These are phyloP conservation scores for Mythimna pallens DNA, from an alignment of 2,888 invertebrate species.

Conservation along the genomic window DNA sequence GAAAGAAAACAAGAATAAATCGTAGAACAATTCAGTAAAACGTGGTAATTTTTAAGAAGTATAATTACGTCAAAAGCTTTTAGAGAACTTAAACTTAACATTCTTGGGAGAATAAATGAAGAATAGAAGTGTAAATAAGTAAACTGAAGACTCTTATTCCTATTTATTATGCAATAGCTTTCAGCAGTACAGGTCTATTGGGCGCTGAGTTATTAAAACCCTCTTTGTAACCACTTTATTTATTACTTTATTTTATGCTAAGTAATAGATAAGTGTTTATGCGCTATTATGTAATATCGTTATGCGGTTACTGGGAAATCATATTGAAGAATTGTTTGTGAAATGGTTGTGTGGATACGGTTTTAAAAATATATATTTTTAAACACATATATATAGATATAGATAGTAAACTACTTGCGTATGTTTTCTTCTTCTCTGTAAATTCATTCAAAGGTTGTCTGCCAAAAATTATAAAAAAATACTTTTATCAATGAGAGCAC, in stretches of 20 bases:
- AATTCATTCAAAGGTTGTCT: no score
- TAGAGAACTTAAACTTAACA: not conserved
- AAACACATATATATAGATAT: no score
- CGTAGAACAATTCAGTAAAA: no score
- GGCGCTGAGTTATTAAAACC: slow-evolving; percentile 11
- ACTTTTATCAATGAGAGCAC: no score
- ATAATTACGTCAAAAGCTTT: not conserved
- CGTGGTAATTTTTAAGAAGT: no score
- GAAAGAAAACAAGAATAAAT: no score
- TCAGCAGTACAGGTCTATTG: slow-evolving; percentile 20
- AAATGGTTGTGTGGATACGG: no score
- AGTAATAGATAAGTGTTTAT: not conserved
- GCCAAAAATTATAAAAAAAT: no score
- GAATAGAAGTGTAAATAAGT: slow-evolving; percentile 9
- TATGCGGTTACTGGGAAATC: not conserved
- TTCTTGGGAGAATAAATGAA: not conserved
- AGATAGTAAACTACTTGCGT: no score
- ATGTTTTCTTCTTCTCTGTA: no score
- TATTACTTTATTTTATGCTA: slow-evolving; percentile 6
- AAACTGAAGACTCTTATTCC: not conserved
- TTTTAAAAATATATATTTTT: no score
- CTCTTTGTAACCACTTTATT: not conserved
- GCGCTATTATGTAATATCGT: not conserved
- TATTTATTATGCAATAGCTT: slow-evolving; percentile 38
- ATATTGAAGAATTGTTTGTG: not conserved